phyloP scores from a whole-genome alignment of 1,140 invertebrate species.

The Aporrectodea caliginosa region DNA sequence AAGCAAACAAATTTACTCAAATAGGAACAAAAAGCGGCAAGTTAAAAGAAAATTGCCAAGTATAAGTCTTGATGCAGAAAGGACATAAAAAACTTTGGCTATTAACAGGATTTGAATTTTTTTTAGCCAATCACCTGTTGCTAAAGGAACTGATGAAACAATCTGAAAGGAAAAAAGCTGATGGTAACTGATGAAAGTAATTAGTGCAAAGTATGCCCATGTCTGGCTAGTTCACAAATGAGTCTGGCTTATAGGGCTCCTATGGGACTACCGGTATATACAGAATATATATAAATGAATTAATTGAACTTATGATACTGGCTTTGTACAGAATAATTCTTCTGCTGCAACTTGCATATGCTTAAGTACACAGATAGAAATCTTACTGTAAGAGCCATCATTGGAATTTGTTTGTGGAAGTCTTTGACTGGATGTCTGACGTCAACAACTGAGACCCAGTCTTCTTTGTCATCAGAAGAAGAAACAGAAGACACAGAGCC shows the following conservation, averaged over 20 bases:
- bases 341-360: no score
- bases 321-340: no score
- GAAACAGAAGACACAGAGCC: background rate
- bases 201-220: no score
- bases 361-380: no score
- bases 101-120: background rate
- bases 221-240: no score
- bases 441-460: slow-evolving; percentile 85
- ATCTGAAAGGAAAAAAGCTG: no score
- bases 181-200: no score
- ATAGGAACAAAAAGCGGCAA: background rate
- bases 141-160: no score
- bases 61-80: background rate
- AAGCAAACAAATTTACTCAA: background rate
- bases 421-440: slow-evolving; percentile 72
- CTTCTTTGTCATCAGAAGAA: slow-evolving; percentile 40
- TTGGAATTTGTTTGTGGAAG: slow-evolving; percentile 76
- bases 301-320: no score
- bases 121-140: background rate
- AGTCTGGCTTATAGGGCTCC: no score
- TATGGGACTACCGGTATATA: no score
- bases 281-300: no score
- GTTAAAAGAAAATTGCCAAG: background rate
- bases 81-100: background rate
- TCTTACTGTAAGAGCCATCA: slow-evolving; percentile 73